Evolutionary conservation across 2,888 invertebrate species (phyloP), one percentile per base, ranked within the genome.

Genomic region (Diploptera punctata): DNA sequence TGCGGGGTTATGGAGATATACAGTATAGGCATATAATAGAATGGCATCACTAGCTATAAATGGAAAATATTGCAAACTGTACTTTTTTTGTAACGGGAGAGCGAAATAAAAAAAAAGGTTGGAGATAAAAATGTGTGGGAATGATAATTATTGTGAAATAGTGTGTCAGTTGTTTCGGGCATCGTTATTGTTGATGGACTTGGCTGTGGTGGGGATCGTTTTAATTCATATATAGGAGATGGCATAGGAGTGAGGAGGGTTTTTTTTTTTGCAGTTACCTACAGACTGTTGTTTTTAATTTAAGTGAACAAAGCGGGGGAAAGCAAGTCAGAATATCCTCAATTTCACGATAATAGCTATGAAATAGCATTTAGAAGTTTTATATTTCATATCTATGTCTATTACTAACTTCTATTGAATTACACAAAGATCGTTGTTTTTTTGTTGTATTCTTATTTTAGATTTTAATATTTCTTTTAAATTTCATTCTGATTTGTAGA

Each of bases 121-220:
- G 43, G 69, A 65, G 65, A 65, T 65, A 65, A 47, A 65, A 65
- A 65, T 65, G 65, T 65, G 65, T 65, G 65, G 47, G 65, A 65
- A 65, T 65, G 65, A 65, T 70, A 70, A 70, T 70, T 61, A 70
- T 70, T 65, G 70, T 70, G 70, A 70, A 70, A 70, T 70, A 70
- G 33, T 70, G 70, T 52, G 70, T 65, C 65, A 65, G 65, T 65
- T 65, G 65, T 65, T 65, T 47, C 65, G 29, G 65, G 65, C 65
- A 65, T 47, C 44, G 47, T 65, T 65, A 65, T 65, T 65, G 65
- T 65, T 65, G 65, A 65, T 65, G 65, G 65, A 65, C 65, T 65
- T 26, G 24, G n/a, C 65, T 65, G 65, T 21, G 65, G 47, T 65
- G 47, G 26, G 29, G 18, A 47, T 44, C 29, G 65, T 47, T 65